These are phyloP conservation scores for Chrysomela aeneicollis DNA, from an alignment of 2,888 invertebrate species.

Conservation along the genomic window DNA sequence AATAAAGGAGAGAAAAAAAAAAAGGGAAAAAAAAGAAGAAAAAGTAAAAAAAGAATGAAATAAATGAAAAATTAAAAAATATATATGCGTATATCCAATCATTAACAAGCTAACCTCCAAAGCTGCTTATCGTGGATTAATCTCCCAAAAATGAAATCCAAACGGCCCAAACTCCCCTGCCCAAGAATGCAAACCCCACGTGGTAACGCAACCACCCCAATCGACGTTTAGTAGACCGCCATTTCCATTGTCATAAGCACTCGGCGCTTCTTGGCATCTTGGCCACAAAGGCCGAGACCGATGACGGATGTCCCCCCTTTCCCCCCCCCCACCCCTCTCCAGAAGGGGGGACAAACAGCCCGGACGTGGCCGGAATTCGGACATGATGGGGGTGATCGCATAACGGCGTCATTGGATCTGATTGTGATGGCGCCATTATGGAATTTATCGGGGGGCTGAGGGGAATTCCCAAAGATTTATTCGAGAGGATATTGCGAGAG, in stretches of 20 bases:
- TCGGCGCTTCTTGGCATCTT: neutral
- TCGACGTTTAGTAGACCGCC: slow-evolving; percentile 1
- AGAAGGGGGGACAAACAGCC: slow-evolving; percentile 24
- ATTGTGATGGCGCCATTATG: slow-evolving; percentile 25
- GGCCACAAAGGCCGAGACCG: slow-evolving; percentile 11
- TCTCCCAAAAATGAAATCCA: no score
- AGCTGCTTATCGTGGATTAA: no score
- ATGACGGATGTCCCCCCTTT: slow-evolving; percentile 13
- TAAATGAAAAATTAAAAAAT: no score
- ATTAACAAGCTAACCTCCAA: no score
- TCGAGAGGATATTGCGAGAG: slow-evolving; percentile 24
- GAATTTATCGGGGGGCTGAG: slow-evolving; percentile 24
- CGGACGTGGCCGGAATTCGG: slow-evolving; percentile 23
- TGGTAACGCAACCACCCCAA: no score
- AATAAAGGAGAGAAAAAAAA: no score
- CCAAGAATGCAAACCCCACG: no score
- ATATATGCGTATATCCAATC: no score
- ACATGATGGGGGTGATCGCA: neutral
- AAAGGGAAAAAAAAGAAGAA: no score
- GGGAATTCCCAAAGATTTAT: slow-evolving; percentile 12
- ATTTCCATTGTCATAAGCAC: slow-evolving; percentile 21
- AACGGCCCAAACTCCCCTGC: no score
- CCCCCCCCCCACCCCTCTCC: no score
- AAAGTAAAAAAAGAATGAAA: no score
- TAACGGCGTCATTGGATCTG: slow-evolving; percentile 26